Evolutionary conservation across 2,888 invertebrate species (phyloP).

Genomic region (Agonum fuliginosum): DNA sequence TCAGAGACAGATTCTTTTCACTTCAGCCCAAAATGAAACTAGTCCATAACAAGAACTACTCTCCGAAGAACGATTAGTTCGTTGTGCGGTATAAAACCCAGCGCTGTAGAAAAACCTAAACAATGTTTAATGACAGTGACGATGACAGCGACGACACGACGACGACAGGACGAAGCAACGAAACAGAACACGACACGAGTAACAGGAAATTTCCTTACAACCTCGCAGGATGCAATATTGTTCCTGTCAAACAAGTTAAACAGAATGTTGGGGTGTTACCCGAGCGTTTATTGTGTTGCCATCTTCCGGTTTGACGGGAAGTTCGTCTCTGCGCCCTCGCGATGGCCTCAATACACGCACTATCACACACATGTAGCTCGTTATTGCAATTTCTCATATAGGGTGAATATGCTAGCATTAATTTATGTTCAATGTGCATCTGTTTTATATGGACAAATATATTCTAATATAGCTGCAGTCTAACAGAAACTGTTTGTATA

Average conservation of each 20-base stretch:
- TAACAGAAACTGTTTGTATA: too few relatives aligned
- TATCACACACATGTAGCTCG: neutral
- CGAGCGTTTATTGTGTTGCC: conserved; percentile 15
- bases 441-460: too few relatives aligned
- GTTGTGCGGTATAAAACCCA: neutral
- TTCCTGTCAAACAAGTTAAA: conserved; percentile 51
- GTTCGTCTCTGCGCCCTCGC: neutral
- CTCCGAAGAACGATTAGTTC: neutral
- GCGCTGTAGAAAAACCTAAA: neutral
- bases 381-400: neutral
- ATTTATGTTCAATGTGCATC: too few relatives aligned
- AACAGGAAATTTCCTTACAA: conserved; percentile 14
- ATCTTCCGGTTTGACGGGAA: conserved; percentile 5
- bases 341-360: neutral
- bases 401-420: neutral
- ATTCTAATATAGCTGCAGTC: too few relatives aligned
- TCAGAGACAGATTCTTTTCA: neutral
- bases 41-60: neutral
- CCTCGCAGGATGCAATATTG: conserved; percentile 34
- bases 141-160: too few relatives aligned
- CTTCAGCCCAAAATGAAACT: conserved; percentile 2
- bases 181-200: neutral
- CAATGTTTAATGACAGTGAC: neutral
- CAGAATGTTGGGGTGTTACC: conserved; percentile 34
- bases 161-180: too few relatives aligned